Percentiles rank a stretch among this genome's conserved stretches.
These are phyloP conservation scores for Drosophila ezoana DNA, from an alignment of 2,888 invertebrate species.

Conservation along the genomic window DNA sequence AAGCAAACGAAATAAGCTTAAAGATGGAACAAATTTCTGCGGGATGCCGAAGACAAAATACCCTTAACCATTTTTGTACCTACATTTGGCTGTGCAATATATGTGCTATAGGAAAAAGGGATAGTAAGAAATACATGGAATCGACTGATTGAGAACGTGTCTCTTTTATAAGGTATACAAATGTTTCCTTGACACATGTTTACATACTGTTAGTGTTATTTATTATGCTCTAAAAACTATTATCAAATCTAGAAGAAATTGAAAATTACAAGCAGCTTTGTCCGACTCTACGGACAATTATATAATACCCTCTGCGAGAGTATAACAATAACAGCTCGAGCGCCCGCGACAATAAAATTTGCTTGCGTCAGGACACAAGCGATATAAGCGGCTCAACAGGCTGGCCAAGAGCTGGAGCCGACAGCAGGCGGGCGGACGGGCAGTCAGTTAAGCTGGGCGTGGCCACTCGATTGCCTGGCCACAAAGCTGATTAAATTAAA, in stretches of 20 bases:
- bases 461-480: constrained; percentile 14
- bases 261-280: too few relatives aligned
- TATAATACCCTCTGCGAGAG: background rate
- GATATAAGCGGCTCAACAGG: constrained; percentile 65
- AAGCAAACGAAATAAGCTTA: constrained; percentile 12
- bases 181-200: too few relatives aligned
- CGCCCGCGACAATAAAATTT: constrained; percentile 59
- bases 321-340: constrained; percentile 8
- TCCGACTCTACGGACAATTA: too few relatives aligned
- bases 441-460: constrained; percentile 16
- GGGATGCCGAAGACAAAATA: background rate
- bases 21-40: background rate
- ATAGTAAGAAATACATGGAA: too few relatives aligned
- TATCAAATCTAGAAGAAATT: too few relatives aligned
- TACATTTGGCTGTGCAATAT: too few relatives aligned
- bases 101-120: too few relatives aligned
- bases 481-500: constrained; percentile 31
- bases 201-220: too few relatives aligned
- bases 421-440: background rate
- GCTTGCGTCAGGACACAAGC: constrained; percentile 49
- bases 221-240: too few relatives aligned
- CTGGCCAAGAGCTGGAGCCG: constrained; percentile 12
- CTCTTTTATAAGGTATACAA: too few relatives aligned
- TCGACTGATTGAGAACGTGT: too few relatives aligned
- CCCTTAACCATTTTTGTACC: too few relatives aligned